A percentile compares a stretch with the other conserved stretches of the same genome.
Conservation (phyloP, 2,888 invertebrate genomes). For the Oegoconia quadripuncta region DNA sequence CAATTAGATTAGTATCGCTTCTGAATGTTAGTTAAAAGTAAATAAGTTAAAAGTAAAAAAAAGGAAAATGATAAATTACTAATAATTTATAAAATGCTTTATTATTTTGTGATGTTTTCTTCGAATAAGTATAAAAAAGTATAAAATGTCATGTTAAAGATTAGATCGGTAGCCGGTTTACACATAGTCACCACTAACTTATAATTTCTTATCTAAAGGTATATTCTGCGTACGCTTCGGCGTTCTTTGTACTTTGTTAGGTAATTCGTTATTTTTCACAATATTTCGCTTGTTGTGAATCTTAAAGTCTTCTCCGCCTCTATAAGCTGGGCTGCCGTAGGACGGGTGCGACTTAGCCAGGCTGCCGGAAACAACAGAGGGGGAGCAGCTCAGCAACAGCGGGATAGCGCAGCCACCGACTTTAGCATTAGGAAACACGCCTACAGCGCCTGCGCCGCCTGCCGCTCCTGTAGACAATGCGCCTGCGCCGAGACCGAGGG, state of each 20-base stretch:
- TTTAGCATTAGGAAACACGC: slow-evolving; percentile 62
- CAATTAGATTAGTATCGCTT: too few relatives aligned
- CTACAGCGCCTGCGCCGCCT: slow-evolving; percentile 42
- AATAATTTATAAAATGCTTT: slow-evolving; percentile 12
- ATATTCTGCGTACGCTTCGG: slow-evolving; percentile 8
- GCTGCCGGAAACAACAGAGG: slow-evolving; percentile 58
- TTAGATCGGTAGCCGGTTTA: too few relatives aligned
- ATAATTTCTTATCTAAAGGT: slow-evolving; percentile 11
- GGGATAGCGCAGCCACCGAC: slow-evolving; percentile 63
- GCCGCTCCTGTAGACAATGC: slow-evolving; percentile 8
- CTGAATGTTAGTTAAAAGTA: too few relatives aligned
- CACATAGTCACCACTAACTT: not conserved
- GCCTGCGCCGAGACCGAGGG: slow-evolving; percentile 37
- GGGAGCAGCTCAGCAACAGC: slow-evolving; percentile 63
- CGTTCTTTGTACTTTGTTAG: slow-evolving; percentile 20
- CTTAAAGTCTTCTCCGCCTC: slow-evolving; percentile 47
- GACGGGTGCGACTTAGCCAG: slow-evolving; percentile 44
- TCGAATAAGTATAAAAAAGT: slow-evolving; percentile 7
- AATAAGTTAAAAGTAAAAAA: too few relatives aligned
- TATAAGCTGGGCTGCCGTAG: slow-evolving; percentile 46
- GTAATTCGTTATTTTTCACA: slow-evolving; percentile 29
- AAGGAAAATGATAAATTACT: too few relatives aligned
- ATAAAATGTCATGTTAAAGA: slow-evolving; percentile 9
- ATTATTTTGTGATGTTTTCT: slow-evolving; percentile 15
- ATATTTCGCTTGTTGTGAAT: slow-evolving; percentile 56